Conservation (phyloP, 2,888 invertebrate species). For the Coleophora flavipennella region DNA sequence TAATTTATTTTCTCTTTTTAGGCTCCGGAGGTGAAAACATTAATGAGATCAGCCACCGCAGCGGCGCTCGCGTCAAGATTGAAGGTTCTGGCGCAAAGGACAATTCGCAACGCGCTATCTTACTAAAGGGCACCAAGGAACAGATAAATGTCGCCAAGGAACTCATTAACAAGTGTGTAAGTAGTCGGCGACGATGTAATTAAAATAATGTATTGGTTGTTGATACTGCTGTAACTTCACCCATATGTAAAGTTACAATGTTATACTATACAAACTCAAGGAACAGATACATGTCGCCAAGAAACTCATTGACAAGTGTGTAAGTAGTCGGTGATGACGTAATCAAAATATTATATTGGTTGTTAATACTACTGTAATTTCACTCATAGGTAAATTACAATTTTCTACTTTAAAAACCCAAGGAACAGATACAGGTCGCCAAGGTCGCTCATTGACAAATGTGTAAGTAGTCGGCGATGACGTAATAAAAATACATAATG, state of each 20-base stretch:
- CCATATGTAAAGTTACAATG: too few relatives aligned
- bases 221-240: too few relatives aligned
- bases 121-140: conserved; percentile 77
- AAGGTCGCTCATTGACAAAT: conserved; percentile 79
- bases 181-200: too few relatives aligned
- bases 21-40: conserved; percentile 81
- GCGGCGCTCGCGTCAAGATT: conserved; percentile 82
- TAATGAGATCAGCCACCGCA: conserved; percentile 77
- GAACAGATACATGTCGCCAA: conserved; percentile 83
- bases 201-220: too few relatives aligned
- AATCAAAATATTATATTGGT: too few relatives aligned
- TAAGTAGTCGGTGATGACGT: too few relatives aligned
- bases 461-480: too few relatives aligned
- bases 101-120: conserved; percentile 42
- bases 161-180: conserved; percentile 80
- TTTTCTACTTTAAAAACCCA: too few relatives aligned
- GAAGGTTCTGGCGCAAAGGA: conserved; percentile 38
- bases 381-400: too few relatives aligned
- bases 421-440: conserved; percentile 82
- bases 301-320: conserved; percentile 79
- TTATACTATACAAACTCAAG: too few relatives aligned
- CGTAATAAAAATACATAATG: too few relatives aligned
- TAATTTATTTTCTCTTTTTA: conserved; percentile 14
- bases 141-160: conserved; percentile 82
- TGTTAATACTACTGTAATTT: too few relatives aligned